Conservation (phyloP, 2,113 vertebrate genomes). For the Petaurus breviceps region DNA sequence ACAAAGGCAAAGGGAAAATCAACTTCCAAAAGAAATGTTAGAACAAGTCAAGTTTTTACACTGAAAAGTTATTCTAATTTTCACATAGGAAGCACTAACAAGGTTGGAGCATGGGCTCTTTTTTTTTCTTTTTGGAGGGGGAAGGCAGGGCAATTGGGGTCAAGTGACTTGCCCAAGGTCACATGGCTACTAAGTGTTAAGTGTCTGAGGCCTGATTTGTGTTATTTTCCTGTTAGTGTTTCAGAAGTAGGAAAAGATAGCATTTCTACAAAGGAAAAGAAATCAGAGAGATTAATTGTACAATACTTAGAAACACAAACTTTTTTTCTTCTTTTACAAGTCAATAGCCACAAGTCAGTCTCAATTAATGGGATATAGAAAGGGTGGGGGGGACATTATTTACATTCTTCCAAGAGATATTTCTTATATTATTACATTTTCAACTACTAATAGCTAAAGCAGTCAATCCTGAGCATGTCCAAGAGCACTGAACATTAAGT, state of each 20-base stretch:
- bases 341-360: not conserved
- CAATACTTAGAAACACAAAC: not conserved
- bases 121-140: too few species aligned
- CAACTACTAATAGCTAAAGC: conserved; percentile 3
- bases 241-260: not conserved
- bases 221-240: not conserved
- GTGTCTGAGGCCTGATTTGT: not conserved
- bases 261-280: not conserved
- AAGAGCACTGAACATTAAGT: not conserved
- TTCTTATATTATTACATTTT: not conserved
- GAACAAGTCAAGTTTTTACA: conserved; percentile 5
- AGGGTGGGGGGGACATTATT: not conserved
- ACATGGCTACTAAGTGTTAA: too few species aligned
- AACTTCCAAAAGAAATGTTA: conserved; percentile 19
- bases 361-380: not conserved
- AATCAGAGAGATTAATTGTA: not conserved
- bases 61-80: conserved; percentile 38
- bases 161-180: too few species aligned
- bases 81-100: not conserved
- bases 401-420: not conserved
- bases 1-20: conserved; percentile 1
- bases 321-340: conserved; percentile 36
- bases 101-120: not conserved
- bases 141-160: too few species aligned
- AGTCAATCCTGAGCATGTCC: conserved; percentile 19